Conservation (phyloP, 2,888 invertebrate genomes). For the Drosophila subquinaria region DNA sequence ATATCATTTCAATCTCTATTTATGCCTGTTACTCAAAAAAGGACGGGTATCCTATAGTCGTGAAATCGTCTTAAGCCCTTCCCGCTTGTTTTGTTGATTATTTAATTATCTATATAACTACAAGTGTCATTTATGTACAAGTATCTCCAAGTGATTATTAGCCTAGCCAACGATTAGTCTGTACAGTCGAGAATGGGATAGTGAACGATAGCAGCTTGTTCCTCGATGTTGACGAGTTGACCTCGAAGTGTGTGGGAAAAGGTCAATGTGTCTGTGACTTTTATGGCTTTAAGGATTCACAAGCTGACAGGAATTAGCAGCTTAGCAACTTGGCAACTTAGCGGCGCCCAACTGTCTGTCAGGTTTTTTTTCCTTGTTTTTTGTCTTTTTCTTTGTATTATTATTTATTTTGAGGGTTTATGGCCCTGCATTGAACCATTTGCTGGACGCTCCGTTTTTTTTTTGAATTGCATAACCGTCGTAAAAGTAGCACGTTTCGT, state of each 20-base stretch:
- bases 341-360: slow-evolving; percentile 29
- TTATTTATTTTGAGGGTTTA: slow-evolving; percentile 4
- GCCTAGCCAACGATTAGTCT: slow-evolving; percentile 9
- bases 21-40: too few relatives aligned
- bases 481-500: slow-evolving; percentile 8
- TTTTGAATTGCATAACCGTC: slow-evolving; percentile 49
- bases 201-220: slow-evolving; percentile 3
- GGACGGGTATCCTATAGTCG: too few relatives aligned
- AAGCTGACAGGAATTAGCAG: slow-evolving; percentile 18
- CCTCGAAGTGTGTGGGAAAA: slow-evolving; percentile 53
- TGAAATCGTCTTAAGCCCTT: too few relatives aligned
- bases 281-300: slow-evolving; percentile 21
- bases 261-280: slow-evolving; percentile 46
- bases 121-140: neutral
- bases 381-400: neutral
- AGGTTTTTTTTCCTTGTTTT: slow-evolving; percentile 2
- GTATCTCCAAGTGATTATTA: slow-evolving; percentile 2
- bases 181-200: neutral
- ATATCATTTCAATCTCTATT: too few relatives aligned
- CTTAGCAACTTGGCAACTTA: slow-evolving; percentile 1
- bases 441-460: neutral
- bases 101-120: too few relatives aligned
- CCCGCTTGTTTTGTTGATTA: too few relatives aligned
- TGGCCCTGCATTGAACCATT: slow-evolving; percentile 14
- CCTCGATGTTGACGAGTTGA: slow-evolving; percentile 18